Evolutionary conservation across 1,140 invertebrate genomes (phyloP).

Genomic region (Globodera rostochiensis): DNA sequence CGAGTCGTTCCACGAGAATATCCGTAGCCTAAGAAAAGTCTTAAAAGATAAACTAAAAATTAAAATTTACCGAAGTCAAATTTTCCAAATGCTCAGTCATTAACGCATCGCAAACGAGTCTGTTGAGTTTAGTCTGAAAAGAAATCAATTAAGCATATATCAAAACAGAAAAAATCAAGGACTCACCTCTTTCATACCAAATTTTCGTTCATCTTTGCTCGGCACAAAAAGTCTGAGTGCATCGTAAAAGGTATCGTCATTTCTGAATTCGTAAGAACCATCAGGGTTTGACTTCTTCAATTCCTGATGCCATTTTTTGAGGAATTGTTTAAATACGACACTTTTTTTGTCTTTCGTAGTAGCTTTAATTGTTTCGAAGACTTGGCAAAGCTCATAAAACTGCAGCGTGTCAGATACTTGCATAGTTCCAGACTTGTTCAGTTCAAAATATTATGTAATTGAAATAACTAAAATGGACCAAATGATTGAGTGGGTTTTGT

Average conservation of each 20-base stretch:
- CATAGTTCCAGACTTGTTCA: background rate
- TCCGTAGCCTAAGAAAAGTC: conserved; percentile 22
- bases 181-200: conserved; percentile 36
- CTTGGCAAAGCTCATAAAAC: conserved; percentile 36
- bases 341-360: conserved; percentile 19
- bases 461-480: background rate
- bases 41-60: background rate
- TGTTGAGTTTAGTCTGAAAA: conserved; percentile 22
- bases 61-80: background rate
- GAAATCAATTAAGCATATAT: too few species aligned
- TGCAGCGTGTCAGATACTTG: conserved; percentile 30
- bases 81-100: background rate
- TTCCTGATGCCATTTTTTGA: conserved; percentile 32
- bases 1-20: conserved; percentile 26
- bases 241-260: conserved; percentile 38
- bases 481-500: background rate
- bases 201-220: conserved; percentile 32
- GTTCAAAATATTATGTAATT: background rate
- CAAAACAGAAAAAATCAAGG: background rate
- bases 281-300: conserved; percentile 19
- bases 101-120: conserved; percentile 15
- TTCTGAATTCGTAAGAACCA: conserved; percentile 35
- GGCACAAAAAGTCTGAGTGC: conserved; percentile 33
- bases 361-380: conserved; percentile 31
- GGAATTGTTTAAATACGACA: conserved; percentile 30